These are phyloP conservation scores for Drosophila vallismaia DNA, from an alignment of 2,888 invertebrate genomes.

Conservation along the genomic window DNA sequence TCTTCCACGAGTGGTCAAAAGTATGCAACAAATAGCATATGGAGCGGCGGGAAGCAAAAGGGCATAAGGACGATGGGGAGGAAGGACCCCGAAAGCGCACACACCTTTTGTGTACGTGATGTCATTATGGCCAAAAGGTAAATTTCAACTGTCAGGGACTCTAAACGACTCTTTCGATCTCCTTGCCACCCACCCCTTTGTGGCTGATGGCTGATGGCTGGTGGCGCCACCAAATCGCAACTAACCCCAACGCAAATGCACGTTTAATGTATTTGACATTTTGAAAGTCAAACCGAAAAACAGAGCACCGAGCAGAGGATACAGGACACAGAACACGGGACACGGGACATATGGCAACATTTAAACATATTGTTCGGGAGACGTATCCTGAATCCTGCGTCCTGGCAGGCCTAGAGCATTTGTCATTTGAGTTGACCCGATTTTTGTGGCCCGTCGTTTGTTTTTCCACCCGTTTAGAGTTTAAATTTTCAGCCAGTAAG, in stretches of 20 bases:
- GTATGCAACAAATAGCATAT: conserved; percentile 74
- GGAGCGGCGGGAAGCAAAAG: conserved; percentile 47
- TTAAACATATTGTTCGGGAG: conserved; percentile 61
- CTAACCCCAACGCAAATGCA: conserved; percentile 71
- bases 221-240: conserved; percentile 68
- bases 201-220: conserved; percentile 61
- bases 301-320: conserved; percentile 35
- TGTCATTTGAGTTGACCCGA: conserved; percentile 76
- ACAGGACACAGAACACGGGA: background rate
- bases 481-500: conserved; percentile 49
- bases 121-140: conserved; percentile 79
- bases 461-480: conserved; percentile 72
- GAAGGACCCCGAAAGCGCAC: conserved; percentile 48
- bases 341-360: conserved; percentile 31
- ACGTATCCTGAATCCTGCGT: background rate
- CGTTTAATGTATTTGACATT: conserved; percentile 82
- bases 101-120: conserved; percentile 78
- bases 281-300: conserved; percentile 74
- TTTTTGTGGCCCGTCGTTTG: conserved; percentile 67
- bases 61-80: background rate
- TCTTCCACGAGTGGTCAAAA: conserved; percentile 19
- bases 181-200: conserved; percentile 23
- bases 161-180: conserved; percentile 70
- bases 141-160: conserved; percentile 76
- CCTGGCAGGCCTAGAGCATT: conserved; percentile 56